phyloP scores from a whole-genome alignment of 2,888 invertebrate genomes.

The Hofmannophila pseudospretella region DNA sequence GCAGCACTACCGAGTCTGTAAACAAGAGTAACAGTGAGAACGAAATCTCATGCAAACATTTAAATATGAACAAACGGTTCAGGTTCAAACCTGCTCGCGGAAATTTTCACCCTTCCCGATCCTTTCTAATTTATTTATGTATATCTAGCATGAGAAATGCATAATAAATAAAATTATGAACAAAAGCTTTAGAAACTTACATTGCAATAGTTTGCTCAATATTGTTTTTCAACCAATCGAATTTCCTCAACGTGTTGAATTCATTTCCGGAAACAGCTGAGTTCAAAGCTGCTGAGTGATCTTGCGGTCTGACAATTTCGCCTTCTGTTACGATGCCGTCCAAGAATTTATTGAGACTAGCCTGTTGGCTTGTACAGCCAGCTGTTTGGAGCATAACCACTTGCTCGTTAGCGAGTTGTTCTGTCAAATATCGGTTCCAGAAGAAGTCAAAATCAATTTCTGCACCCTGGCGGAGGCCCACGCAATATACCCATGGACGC shows the following conservation, averaged over 20 bases:
- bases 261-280: slow-evolving; percentile 75
- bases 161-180: background rate
- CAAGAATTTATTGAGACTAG: slow-evolving; percentile 43
- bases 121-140: too few relatives aligned
- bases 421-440: slow-evolving; percentile 78
- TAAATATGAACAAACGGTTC: background rate
- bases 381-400: slow-evolving; percentile 81
- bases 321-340: slow-evolving; percentile 38
- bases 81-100: too few relatives aligned
- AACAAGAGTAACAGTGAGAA: background rate
- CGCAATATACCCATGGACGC: slow-evolving; percentile 85
- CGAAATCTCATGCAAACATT: background rate
- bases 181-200: slow-evolving; percentile 33
- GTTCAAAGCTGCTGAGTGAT: slow-evolving; percentile 52
- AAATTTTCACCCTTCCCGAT: too few relatives aligned
- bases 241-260: slow-evolving; percentile 73
- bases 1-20: slow-evolving; percentile 42
- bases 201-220: slow-evolving; percentile 24
- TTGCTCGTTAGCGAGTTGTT: slow-evolving; percentile 82
- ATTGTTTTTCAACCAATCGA: slow-evolving; percentile 68
- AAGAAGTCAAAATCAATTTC: slow-evolving; percentile 81
- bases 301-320: slow-evolving; percentile 56
- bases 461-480: slow-evolving; percentile 80
- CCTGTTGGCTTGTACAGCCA: slow-evolving; percentile 80
- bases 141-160: too few relatives aligned